Percentiles rank a stretch among this genome's conserved stretches.
Evolutionary conservation across 2,888 invertebrate genomes (phyloP).

Genomic region (Lasioglossum marginatum): DNA sequence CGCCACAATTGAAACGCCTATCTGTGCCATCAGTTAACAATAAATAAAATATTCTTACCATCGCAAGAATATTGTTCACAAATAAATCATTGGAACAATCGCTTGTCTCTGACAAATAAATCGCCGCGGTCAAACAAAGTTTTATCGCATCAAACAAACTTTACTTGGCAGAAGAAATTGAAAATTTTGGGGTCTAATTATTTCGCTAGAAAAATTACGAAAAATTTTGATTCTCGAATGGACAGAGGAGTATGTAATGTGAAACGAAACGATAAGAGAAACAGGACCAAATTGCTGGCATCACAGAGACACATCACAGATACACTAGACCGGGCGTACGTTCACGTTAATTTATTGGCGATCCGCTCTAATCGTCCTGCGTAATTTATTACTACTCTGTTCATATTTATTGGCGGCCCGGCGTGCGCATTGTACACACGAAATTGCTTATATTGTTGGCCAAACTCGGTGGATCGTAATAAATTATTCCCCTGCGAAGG

Average conservation of each 20-base stretch:
- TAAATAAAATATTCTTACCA: neutral
- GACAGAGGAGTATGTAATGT: neutral
- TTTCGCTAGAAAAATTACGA: neutral
- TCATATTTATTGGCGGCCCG: conserved; percentile 68
- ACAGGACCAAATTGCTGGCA: conserved; percentile 23
- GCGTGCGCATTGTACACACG: conserved; percentile 59
- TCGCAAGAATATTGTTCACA: neutral
- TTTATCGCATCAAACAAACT: neutral
- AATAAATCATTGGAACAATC: neutral
- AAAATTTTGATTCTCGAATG: neutral
- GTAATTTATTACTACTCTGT: conserved; percentile 72
- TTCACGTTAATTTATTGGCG: conserved; percentile 64
- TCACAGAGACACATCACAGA: conserved; percentile 36
- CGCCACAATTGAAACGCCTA: neutral
- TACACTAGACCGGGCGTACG: conserved; percentile 37
- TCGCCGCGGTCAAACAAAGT: neutral
- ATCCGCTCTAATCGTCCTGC: conserved; percentile 66
- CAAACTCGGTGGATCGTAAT: conserved; percentile 49
- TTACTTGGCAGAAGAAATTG: neutral
- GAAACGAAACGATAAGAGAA: neutral
- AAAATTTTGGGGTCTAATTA: neutral
- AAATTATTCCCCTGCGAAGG: conserved; percentile 64
- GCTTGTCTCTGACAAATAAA: too few relatives aligned
- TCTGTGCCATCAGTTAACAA: neutral
- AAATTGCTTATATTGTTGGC: conserved; percentile 70